Conservation (phyloP, 2,888 invertebrate species). For the Cyrtodaria siliqua region DNA sequence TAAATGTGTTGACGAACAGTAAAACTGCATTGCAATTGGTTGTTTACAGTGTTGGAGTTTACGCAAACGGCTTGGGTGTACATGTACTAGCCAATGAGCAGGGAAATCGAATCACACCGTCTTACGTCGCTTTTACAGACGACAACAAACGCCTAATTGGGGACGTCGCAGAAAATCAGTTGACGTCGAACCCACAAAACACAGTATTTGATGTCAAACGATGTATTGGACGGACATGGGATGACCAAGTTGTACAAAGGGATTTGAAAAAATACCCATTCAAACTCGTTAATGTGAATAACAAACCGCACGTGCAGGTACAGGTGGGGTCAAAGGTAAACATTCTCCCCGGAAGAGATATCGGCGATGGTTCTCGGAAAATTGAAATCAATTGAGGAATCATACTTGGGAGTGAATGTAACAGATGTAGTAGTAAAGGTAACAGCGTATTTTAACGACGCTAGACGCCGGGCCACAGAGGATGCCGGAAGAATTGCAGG, state of each 20-base stretch:
- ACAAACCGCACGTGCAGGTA: conserved; percentile 96
- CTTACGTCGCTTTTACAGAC: conserved; percentile 98
- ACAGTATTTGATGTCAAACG: conserved; percentile 99
- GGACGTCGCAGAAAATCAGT: conserved; percentile 99
- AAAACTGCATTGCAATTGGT: too few species aligned
- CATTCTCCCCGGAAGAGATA: conserved; percentile 99
- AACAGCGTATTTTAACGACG: conserved; percentile 99
- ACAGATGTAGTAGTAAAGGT: conserved; percentile 96
- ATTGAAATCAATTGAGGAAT: conserved; percentile 99
- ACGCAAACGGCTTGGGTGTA: conserved; percentile 96
- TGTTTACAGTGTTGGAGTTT: conserved; percentile 87
- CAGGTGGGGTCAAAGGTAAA: conserved; percentile 86
- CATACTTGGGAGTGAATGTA: conserved; percentile 96
- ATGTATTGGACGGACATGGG: conserved; percentile 98
- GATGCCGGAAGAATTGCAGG: conserved; percentile 98
- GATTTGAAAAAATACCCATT: conserved; percentile 99
- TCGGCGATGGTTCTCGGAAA: conserved; percentile 99
- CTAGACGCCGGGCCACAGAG: conserved; percentile 99
- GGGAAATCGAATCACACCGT: conserved; percentile 99
- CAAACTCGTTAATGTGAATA: conserved; percentile 94
- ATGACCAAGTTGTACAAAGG: conserved; percentile 95
- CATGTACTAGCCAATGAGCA: conserved; percentile 99
- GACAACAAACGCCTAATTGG: conserved; percentile 98
- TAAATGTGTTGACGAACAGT: too few species aligned
- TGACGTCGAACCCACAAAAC: conserved; percentile 99